Evolutionary conservation across 1,140 invertebrate genomes (phyloP).

Genomic region (Drosophila tristis): DNA sequence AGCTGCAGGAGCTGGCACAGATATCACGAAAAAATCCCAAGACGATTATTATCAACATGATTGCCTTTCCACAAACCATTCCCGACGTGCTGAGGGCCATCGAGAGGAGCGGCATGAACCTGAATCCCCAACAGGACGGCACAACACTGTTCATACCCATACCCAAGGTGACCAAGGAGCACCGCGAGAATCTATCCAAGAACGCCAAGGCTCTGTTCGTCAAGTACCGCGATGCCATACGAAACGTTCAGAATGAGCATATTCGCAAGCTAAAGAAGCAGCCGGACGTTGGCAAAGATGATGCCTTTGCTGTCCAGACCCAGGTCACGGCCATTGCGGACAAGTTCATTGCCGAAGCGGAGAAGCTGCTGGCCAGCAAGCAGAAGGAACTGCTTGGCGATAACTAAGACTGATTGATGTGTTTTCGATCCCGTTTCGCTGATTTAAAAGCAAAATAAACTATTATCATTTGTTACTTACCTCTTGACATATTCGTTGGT

Average conservation of each 20-base stretch:
- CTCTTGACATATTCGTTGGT: constrained; percentile 61
- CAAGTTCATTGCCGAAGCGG: constrained; percentile 88
- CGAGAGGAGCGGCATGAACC: constrained; percentile 92
- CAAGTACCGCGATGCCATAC: constrained; percentile 91
- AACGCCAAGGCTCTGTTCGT: constrained; percentile 93
- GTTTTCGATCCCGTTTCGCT: not conserved
- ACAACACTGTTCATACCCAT: constrained; percentile 94
- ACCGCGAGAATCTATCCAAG: constrained; percentile 93
- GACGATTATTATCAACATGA: constrained; percentile 92
- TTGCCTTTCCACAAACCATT: constrained; percentile 93
- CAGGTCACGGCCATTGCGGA: constrained; percentile 89
- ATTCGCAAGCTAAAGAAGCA: constrained; percentile 89
- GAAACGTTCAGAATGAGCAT: constrained; percentile 90
- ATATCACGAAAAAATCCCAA: constrained; percentile 94
- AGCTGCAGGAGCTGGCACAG: constrained; percentile 95
- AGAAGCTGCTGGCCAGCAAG: constrained; percentile 88
- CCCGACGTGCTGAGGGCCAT: constrained; percentile 91
- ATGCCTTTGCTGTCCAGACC: constrained; percentile 87
- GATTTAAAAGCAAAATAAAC: constrained; percentile 1
- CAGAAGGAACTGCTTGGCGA: constrained; percentile 89
- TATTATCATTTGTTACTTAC: constrained; percentile 45
- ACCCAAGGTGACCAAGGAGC: constrained; percentile 96
- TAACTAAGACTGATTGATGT: constrained; percentile 12
- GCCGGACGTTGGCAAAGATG: constrained; percentile 88
- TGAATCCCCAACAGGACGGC: constrained; percentile 97